phyloP scores from a whole-genome alignment of 2,797 vertebrate species.

The Platyrinchus mystaceus region DNA sequence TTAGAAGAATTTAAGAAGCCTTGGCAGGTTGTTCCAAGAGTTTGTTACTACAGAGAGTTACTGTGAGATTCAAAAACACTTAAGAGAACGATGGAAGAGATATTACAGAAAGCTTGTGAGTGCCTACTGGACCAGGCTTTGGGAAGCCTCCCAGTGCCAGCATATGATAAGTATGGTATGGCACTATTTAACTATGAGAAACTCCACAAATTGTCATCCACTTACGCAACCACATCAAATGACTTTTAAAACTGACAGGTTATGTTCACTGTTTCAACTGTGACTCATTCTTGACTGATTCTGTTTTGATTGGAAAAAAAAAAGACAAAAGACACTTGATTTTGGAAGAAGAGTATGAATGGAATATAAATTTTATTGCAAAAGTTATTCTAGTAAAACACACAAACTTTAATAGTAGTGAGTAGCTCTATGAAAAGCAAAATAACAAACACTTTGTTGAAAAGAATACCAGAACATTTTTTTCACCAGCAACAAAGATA shows the following conservation, averaged over 20 bases:
- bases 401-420: background rate
- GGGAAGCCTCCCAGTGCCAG: background rate
- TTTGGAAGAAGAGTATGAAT: background rate
- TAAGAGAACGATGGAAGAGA: background rate
- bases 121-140: background rate
- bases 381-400: conserved; percentile 18
- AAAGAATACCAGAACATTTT: background rate
- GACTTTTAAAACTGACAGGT: background rate
- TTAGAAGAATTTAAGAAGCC: background rate
- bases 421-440: background rate
- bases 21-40: background rate
- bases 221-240: background rate
- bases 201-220: background rate
- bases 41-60: background rate
- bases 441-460: background rate
- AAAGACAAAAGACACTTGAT: background rate
- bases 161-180: background rate
- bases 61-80: background rate
- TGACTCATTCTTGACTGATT: background rate
- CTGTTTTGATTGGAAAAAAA: background rate
- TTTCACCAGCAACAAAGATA: background rate
- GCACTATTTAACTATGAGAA: background rate
- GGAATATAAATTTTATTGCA: background rate
- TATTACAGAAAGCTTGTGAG: background rate
- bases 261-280: background rate